Base-by-base conservation (phyloP, 2,797 vertebrate genomes). In the Enoplosus armatus region DNA sequence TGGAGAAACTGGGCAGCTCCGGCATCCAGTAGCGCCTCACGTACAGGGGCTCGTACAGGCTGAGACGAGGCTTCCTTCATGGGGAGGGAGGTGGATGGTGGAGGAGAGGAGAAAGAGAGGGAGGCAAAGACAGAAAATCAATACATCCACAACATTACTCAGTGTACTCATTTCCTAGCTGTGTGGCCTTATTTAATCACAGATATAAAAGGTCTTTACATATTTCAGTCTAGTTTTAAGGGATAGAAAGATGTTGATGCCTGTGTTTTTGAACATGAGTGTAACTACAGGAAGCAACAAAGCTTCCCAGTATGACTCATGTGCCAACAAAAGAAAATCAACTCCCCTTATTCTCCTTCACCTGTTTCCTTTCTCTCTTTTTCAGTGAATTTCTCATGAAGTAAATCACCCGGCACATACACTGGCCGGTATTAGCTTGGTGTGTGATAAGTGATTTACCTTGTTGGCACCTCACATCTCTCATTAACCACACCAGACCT, bases 161-260 rank as follows among this genome's bases (percentile, higher is more conserved):
- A 61, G 72, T 70, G 75, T 77, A 59, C 75, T 88, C 55, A 82
- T 90, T 90, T 89, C 83, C 80, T 69, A 6, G 39, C 69, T 48
- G 82, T 87, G 85, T 67, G 72, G 85, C 67, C 67, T 29, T 73
- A 24, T 84, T 91, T 90, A 90, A 90, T 89, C 80, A 86, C 83
- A 84, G 56, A 54, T 45, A 65, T 84, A 74, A 87, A 85, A 65
- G 37, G 22, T 47, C 31, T 48, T 74, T 69, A 48, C 47, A 66
- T 60, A 69, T 79, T 65, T 86, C 45, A 72, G 2, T 74, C 53
- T n/a, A 5, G 39, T 41, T 77, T 66, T 5, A 60, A n/a, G n/a
- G 65, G 35, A 71, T 15, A 50, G 55, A 64, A 16, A 15, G 41
- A 66, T 47, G 59, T 26, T 26, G 31, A 65, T 51, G 67, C 26